A percentile compares a stretch with the other conserved stretches of the same genome.
Conservation (phyloP, 2,888 invertebrate species). For the Scaptomyza parva region DNA sequence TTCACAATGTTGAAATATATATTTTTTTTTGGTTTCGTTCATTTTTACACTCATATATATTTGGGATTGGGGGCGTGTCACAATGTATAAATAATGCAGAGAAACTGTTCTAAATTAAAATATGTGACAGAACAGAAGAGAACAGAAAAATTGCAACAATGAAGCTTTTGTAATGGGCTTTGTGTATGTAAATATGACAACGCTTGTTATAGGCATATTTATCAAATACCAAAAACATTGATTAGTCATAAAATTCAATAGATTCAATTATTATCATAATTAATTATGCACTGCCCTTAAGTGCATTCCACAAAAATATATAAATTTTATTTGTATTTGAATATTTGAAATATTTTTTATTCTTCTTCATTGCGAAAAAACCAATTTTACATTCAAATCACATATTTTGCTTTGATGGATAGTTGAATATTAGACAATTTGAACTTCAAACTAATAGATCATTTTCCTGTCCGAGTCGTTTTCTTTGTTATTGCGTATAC, state of each 20-base stretch:
- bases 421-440: slow-evolving; percentile 9
- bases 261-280: neutral
- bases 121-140: slow-evolving; percentile 14
- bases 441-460: slow-evolving; percentile 20
- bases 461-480: neutral
- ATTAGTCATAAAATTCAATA: neutral
- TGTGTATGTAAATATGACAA: neutral
- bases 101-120: slow-evolving; percentile 53
- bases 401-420: slow-evolving; percentile 22
- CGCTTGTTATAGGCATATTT: neutral
- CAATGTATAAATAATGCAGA: slow-evolving; percentile 57
- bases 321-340: neutral
- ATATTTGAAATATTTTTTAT: neutral
- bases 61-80: slow-evolving; percentile 23
- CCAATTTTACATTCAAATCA: neutral
- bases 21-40: neutral
- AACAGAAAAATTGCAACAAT: slow-evolving; percentile 5
- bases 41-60: neutral
- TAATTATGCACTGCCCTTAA: neutral
- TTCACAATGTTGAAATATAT: slow-evolving; percentile 23
- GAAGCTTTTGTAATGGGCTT: too few species aligned
- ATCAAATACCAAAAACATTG: slow-evolving; percentile 2
- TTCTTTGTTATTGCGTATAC: neutral
- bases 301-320: neutral
- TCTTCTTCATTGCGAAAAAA: too few species aligned